phyloP scores from a whole-genome alignment of 2,113 vertebrate species.

The Psilopsiagon aurifrons region DNA sequence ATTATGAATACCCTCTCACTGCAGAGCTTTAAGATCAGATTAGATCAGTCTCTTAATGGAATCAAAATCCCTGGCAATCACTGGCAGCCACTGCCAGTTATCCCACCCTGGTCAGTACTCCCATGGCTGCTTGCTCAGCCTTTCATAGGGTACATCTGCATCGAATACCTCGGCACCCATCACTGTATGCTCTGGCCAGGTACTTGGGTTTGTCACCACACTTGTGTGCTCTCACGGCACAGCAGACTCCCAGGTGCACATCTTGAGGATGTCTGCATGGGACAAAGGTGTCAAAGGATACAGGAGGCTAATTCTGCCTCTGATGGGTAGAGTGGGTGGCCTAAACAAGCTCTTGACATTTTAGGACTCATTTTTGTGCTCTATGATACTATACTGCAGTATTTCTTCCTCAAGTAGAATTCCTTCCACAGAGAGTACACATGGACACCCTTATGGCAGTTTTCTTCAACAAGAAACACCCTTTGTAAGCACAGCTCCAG shows the following conservation, averaged over 20 bases:
- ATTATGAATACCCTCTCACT: not conserved
- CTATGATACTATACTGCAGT: not conserved
- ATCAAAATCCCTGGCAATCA: not conserved
- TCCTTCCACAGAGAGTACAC: not conserved
- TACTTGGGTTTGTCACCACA: not conserved
- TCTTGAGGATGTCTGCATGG: accelerated
- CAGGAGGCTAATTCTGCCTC: not conserved
- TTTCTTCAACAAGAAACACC: not conserved
- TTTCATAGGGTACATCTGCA: not conserved
- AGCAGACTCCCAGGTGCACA: not conserved
- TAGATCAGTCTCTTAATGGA: not conserved
- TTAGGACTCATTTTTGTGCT: not conserved
- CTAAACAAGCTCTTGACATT: not conserved
- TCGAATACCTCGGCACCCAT: accelerated
- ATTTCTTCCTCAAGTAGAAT: not conserved
- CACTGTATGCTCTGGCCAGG: accelerated
- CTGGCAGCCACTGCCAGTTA: not conserved
- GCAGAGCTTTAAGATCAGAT: not conserved
- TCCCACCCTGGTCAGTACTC: not conserved
- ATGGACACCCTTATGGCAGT: not conserved
- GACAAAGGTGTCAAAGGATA: not conserved
- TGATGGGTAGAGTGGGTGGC: not conserved
- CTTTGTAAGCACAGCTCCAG: not conserved
- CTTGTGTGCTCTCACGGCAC: not conserved
- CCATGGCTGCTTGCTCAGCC: not conserved